phyloP scores from a whole-genome alignment of 2,113 vertebrate species.

The Ciconia maguari region DNA sequence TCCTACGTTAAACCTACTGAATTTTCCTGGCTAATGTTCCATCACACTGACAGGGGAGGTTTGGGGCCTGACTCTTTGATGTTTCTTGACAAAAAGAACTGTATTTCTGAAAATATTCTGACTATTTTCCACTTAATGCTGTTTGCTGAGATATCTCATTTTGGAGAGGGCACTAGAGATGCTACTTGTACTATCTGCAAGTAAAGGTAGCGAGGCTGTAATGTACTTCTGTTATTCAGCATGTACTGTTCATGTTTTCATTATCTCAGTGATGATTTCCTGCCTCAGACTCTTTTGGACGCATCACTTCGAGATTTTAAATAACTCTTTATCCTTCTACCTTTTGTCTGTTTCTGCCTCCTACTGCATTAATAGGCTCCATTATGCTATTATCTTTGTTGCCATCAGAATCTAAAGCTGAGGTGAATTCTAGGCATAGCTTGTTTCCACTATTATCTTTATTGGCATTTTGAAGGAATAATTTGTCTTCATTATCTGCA shows the following conservation, averaged over 20 bases:
- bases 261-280: background rate
- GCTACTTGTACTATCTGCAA: background rate
- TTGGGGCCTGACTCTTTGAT: background rate
- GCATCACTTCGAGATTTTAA: background rate
- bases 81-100: background rate
- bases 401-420: background rate
- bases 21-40: background rate
- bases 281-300: background rate
- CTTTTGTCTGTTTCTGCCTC: background rate
- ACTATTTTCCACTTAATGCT: background rate
- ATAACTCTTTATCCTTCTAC: background rate
- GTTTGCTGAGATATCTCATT: background rate
- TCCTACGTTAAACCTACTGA: background rate
- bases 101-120: background rate
- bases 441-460: conserved; percentile 5
- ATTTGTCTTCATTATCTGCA: conserved; percentile 47
- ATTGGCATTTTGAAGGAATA: background rate
- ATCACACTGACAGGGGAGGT: background rate
- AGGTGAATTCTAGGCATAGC: conserved; percentile 2
- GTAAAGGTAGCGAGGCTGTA: background rate
- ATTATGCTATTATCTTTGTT: background rate
- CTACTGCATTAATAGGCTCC: background rate
- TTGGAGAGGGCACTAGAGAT: background rate
- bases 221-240: background rate
- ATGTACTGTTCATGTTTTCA: background rate